Conservation (phyloP, 2,888 invertebrate species). For the Drosophila silvestris region DNA sequence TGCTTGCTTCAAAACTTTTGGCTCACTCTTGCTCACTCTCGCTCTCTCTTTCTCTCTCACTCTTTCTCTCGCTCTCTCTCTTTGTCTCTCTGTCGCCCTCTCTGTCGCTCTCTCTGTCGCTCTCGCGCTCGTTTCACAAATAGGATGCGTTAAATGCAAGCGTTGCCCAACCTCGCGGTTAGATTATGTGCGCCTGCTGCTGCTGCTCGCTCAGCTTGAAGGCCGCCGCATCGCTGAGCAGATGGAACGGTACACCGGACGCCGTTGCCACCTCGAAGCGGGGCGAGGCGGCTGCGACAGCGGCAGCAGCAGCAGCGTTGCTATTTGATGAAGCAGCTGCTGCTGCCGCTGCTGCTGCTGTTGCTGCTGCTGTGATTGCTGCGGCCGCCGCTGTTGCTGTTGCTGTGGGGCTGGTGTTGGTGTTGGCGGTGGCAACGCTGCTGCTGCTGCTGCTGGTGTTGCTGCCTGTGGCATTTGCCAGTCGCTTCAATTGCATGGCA, state of each 20-base stretch:
- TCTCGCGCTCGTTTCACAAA: constrained; percentile 8
- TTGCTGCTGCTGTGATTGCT: constrained; percentile 1
- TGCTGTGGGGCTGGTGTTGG: constrained; percentile 5
- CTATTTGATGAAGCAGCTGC: constrained; percentile 2
- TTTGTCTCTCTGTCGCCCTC: background rate
- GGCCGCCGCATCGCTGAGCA: constrained; percentile 74
- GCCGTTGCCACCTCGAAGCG: constrained; percentile 61
- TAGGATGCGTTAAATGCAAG: constrained; percentile 25
- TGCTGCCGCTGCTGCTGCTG: constrained; percentile 10
- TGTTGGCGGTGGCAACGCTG: background rate
- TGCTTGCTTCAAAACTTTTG: background rate
- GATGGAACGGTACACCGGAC: constrained; percentile 66
- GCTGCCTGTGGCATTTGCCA: constrained; percentile 27
- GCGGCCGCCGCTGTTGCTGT: background rate
- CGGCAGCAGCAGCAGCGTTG: constrained; percentile 3
- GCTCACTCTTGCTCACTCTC: background rate
- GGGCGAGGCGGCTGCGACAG: constrained; percentile 18
- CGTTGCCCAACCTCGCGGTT: constrained; percentile 48
- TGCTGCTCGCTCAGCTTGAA: constrained; percentile 71
- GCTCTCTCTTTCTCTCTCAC: no score
- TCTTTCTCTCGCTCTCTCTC: background rate
- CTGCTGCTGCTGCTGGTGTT: background rate
- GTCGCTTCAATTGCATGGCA: constrained; percentile 48
- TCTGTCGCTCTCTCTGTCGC: no score
- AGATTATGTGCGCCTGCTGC: constrained; percentile 73